Base-by-base conservation (phyloP, 2,797 vertebrate species). In the Tympanoctomys barrerae region DNA sequence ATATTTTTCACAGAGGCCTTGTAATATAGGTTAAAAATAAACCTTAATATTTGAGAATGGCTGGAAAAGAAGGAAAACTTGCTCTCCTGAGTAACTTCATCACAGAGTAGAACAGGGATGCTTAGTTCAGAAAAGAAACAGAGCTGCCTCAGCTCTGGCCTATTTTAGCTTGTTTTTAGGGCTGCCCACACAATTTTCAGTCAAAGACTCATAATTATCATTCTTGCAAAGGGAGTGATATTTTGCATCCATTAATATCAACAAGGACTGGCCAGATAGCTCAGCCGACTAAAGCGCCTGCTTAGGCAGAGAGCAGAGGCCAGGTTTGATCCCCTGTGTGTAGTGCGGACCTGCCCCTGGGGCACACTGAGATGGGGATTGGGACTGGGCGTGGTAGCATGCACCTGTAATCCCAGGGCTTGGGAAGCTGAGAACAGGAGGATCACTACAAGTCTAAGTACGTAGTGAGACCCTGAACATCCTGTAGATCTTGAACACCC, bases 171-270 rank as follows among this genome's bases (percentile, higher is more conserved):
- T 94, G 42, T 54, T 78, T 83, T 46, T 66, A 78, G 54, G 77
- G 39, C 39, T 85, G 1, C 64, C 80, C 71, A 75, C 49, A 59
- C 21, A 82, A 4, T 59, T 87, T 95, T 93, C 21, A 86, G 78
- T 70, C 68, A 90, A 6, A 90, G 95, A 96, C 85, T 96, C 93
- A 95, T 90, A 87, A 39, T 91, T 93, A 94, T 70, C 24, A 12
- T 93, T 93, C 36, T 85, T 62, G 31, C 81, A 82, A 83, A 84
- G 62, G 6, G 18, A 54, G 77, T 93, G 66, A 52, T 89, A 64
- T 87, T 95, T 94, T 89, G 26, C 70, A 52, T 42, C 1, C 59
- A 70, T 94, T 71, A 92, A 81, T 33, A 75, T 89, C 61, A 87
- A 64, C 31, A 89, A 52, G 36, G 49, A 9, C 49, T 11, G 49